These are phyloP conservation scores for Aphidoletes aphidimyza DNA, from an alignment of 2,888 invertebrate genomes.

Conservation along the genomic window DNA sequence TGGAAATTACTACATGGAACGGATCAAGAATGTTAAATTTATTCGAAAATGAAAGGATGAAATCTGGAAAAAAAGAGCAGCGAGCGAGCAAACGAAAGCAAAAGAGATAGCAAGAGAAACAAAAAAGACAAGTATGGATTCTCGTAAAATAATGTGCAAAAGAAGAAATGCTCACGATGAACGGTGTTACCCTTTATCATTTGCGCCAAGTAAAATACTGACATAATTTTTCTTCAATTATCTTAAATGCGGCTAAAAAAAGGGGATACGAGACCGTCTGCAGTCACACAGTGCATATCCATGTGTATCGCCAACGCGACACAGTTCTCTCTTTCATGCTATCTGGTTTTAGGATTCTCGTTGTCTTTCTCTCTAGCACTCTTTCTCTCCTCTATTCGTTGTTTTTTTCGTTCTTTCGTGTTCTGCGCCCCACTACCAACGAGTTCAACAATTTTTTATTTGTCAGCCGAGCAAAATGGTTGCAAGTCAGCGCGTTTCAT, in stretches of 20 bases:
- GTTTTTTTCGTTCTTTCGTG: background rate
- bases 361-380: background rate
- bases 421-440: background rate
- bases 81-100: no score
- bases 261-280: conserved; percentile 33
- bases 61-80: background rate
- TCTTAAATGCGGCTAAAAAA: conserved; percentile 38
- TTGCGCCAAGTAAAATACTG: conserved; percentile 35
- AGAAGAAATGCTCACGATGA: background rate
- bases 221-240: conserved; percentile 53
- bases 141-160: background rate
- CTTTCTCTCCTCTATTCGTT: background rate
- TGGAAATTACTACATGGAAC: conserved; percentile 44
- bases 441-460: conserved; percentile 14
- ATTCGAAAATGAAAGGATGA: background rate
- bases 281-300: conserved; percentile 12
- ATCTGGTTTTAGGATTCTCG: background rate
- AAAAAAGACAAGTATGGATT: background rate
- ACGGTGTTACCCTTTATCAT: background rate
- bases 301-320: background rate
- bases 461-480: conserved; percentile 14
- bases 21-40: conserved; percentile 26
- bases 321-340: background rate
- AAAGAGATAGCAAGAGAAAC: no score
- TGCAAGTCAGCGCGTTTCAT: conserved; percentile 48